phyloP scores from a whole-genome alignment of 1,140 invertebrate genomes.

The Grapholita molesta region DNA sequence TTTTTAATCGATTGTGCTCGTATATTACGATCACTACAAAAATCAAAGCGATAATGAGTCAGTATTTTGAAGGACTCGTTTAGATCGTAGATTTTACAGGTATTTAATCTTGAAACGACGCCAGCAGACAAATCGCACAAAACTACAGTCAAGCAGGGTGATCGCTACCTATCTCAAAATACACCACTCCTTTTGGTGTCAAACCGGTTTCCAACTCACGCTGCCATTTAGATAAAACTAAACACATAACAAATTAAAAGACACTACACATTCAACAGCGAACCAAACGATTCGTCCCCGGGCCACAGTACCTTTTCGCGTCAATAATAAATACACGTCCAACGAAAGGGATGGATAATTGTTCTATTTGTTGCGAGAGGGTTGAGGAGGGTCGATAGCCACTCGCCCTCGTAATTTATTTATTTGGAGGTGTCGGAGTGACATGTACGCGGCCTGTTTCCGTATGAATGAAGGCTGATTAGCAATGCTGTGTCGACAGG shows the following conservation, averaged over 20 bases:
- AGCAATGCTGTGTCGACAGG: background rate
- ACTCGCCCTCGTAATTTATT: conserved; percentile 19
- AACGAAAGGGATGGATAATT: conserved; percentile 55
- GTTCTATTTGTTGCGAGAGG: conserved; percentile 47
- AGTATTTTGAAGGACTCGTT: too few species aligned
- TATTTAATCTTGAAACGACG: too few species aligned
- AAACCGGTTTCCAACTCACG: too few species aligned
- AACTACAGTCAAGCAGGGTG: too few species aligned
- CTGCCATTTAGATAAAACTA: too few species aligned
- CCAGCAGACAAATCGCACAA: too few species aligned
- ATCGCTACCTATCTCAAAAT: too few species aligned
- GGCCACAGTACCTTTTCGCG: conserved; percentile 24
- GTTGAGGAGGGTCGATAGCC: conserved; percentile 14
- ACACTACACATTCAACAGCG: background rate
- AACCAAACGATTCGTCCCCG: background rate
- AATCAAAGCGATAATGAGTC: too few species aligned
- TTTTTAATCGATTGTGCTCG: too few species aligned
- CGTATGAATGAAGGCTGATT: conserved; percentile 15
- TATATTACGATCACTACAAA: too few species aligned
- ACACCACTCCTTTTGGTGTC: too few species aligned
- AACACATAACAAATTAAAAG: conserved; percentile 14
- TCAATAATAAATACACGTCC: conserved; percentile 54
- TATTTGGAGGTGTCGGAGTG: conserved; percentile 18
- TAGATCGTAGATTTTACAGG: too few species aligned
- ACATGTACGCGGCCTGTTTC: conserved; percentile 1